These are phyloP conservation scores for Botrylloides violaceus DNA, from an alignment of 23 tunicate genomes.

Conservation along the genomic window DNA sequence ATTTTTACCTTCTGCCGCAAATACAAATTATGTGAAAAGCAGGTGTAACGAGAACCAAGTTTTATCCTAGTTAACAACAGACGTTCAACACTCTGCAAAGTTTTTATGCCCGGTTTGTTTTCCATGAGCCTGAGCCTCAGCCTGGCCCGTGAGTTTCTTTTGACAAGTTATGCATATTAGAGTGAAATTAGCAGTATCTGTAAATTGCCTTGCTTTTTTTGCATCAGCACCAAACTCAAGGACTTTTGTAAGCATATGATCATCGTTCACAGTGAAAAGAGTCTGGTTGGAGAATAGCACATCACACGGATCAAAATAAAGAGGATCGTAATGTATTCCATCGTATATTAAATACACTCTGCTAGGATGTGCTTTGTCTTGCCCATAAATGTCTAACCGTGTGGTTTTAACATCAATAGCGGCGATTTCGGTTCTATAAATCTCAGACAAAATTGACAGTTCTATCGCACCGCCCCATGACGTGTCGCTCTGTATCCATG, in stretches of 20 bases:
- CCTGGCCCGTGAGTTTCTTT: slow-evolving; percentile 54
- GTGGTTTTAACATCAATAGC: slow-evolving; percentile 80
- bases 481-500: slow-evolving; percentile 90
- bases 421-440: slow-evolving; percentile 71
- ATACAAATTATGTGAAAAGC: too few relatives aligned
- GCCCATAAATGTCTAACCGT: slow-evolving; percentile 80
- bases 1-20: too few relatives aligned
- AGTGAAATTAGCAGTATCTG: slow-evolving; percentile 59
- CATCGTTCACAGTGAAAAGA: slow-evolving; percentile 49
- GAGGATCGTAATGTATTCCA: slow-evolving; percentile 89
- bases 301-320: slow-evolving; percentile 49
- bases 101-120: slow-evolving; percentile 91
- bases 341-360: slow-evolving; percentile 77
- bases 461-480: slow-evolving; percentile 98
- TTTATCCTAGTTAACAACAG: too few relatives aligned
- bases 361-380: slow-evolving; percentile 33
- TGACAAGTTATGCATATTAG: slow-evolving; percentile 71
- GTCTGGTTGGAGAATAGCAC: slow-evolving; percentile 47
- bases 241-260: slow-evolving; percentile 45
- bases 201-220: slow-evolving; percentile 56
- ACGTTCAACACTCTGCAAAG: slow-evolving; percentile 59
- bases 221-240: slow-evolving; percentile 43
- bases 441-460: slow-evolving; percentile 58
- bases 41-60: too few relatives aligned
- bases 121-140: slow-evolving; percentile 57